phyloP scores from a whole-genome alignment of 2,888 invertebrate genomes.

The Syrphus vitripennis region DNA sequence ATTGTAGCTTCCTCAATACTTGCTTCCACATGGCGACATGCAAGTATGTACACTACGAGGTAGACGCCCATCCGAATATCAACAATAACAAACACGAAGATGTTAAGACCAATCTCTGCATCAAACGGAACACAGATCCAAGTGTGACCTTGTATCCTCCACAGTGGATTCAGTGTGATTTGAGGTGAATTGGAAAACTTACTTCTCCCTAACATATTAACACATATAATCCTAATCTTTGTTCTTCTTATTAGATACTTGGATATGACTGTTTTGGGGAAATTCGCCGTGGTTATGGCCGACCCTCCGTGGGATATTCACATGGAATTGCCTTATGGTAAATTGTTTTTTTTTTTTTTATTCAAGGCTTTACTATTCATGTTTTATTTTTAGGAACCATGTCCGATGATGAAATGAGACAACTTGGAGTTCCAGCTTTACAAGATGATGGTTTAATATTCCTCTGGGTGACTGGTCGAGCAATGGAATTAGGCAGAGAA shows the following conservation, averaged over 20 bases:
- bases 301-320: constrained; percentile 99
- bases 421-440: constrained; percentile 94
- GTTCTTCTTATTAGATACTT: constrained; percentile 73
- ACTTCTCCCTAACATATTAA: neutral
- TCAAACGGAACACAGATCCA: constrained; percentile 79
- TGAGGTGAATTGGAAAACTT: constrained; percentile 86
- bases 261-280: constrained; percentile 84
- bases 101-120: constrained; percentile 78
- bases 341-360: neutral
- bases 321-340: constrained; percentile 98
- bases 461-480: constrained; percentile 97
- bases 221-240: neutral
- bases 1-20: constrained; percentile 98
- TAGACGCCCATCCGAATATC: constrained; percentile 85
- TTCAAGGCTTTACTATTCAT: neutral
- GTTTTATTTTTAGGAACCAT: constrained; percentile 84
- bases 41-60: constrained; percentile 98
- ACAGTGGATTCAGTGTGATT: constrained; percentile 98
- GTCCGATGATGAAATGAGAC: constrained; percentile 99
- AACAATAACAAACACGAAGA: constrained; percentile 79
- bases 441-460: constrained; percentile 98
- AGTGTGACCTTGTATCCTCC: constrained; percentile 90
- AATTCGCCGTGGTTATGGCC: constrained; percentile 99
- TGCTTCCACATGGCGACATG: constrained; percentile 99
- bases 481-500: constrained; percentile 93